Evolutionary conservation across 2,888 invertebrate species (phyloP).

Genomic region (Dinocampus coccinellae): DNA sequence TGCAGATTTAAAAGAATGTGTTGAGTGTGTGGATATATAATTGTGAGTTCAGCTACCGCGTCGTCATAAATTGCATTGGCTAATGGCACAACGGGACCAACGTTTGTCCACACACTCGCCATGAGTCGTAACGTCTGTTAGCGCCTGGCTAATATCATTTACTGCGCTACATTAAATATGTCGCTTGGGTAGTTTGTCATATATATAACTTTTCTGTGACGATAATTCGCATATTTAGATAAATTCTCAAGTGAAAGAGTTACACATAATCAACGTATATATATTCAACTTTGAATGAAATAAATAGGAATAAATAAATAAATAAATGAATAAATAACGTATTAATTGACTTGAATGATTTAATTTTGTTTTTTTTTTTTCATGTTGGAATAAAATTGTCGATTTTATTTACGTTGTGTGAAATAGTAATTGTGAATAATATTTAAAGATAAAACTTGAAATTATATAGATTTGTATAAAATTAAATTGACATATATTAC

Average conservation of each 20-base stretch:
- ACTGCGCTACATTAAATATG: slow-evolving; percentile 60
- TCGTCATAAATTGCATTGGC: slow-evolving; percentile 57
- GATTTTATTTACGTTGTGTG: background rate
- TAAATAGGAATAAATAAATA: too few species aligned
- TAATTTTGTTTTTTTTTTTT: too few species aligned
- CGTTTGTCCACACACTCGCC: slow-evolving; percentile 53
- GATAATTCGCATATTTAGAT: background rate
- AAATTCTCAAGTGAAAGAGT: background rate
- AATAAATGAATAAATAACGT: too few species aligned
- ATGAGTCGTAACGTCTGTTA: slow-evolving; percentile 55
- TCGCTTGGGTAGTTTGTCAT: slow-evolving; percentile 46
- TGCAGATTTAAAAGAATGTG: slow-evolving; percentile 24
- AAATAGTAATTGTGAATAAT: background rate
- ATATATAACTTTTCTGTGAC: slow-evolving; percentile 20
- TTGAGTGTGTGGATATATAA: slow-evolving; percentile 41
- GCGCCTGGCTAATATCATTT: slow-evolving; percentile 59
- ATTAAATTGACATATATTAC: background rate
- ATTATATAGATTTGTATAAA: background rate
- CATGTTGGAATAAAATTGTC: too few species aligned
- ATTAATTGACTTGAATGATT: too few species aligned
- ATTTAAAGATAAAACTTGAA: background rate
- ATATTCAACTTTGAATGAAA: too few species aligned
- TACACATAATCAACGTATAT: background rate
- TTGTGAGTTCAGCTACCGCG: slow-evolving; percentile 40
- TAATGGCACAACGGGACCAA: slow-evolving; percentile 57